Percentiles rank a stretch among this genome's conserved stretches.
Conservation (phyloP, 2,113 vertebrate species). For the Forbesichthys agassizii region DNA sequence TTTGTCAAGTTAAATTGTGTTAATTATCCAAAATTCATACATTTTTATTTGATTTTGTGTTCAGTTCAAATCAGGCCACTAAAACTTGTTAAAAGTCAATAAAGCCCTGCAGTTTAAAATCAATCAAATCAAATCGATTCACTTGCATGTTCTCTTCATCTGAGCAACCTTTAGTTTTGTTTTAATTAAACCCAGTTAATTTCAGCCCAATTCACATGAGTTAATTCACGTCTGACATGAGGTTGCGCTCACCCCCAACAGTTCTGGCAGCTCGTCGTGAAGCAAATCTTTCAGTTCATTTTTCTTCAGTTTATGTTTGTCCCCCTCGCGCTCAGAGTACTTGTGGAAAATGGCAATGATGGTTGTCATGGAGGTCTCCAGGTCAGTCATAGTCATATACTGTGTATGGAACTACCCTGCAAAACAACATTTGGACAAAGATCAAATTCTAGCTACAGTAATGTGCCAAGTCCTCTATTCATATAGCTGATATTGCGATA, state of each 20-base stretch:
- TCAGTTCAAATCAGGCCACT: too few species aligned
- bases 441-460: background rate
- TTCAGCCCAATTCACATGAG: background rate
- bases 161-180: background rate
- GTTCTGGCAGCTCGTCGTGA: conserved; percentile 77
- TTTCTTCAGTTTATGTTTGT: conserved; percentile 88
- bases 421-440: background rate
- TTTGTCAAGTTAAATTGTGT: too few species aligned
- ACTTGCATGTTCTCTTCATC: background rate
- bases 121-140: background rate
- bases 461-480: background rate
- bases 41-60: too few species aligned
- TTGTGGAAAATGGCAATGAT: conserved; percentile 83
- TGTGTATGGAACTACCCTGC: background rate
- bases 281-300: conserved; percentile 85
- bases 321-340: conserved; percentile 82
- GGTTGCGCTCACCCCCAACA: conserved; percentile 76
- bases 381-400: conserved; percentile 76
- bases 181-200: background rate
- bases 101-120: too few species aligned
- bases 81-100: too few species aligned
- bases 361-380: conserved; percentile 82
- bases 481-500: background rate
- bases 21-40: too few species aligned
- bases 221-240: background rate